Evolutionary conservation across 2,113 vertebrate genomes (phyloP).

Genomic region (Festucalex cinctus): DNA sequence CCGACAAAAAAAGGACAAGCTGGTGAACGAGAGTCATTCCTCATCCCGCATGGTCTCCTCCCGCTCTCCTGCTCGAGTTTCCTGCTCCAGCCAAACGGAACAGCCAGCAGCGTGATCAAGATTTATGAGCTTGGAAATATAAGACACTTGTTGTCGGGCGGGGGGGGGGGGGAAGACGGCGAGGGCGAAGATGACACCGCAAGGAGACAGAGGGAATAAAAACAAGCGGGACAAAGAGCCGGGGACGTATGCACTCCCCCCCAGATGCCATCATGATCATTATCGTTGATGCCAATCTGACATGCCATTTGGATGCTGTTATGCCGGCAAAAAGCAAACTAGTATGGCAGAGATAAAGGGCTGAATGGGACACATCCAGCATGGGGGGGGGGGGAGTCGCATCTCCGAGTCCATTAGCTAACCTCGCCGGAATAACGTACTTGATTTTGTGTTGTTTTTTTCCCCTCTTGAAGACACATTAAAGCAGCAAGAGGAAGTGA

Average conservation of each 20-base stretch:
- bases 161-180: slow-evolving; percentile 17
- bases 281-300: slow-evolving; percentile 25
- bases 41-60: slow-evolving; percentile 51
- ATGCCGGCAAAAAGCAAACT: slow-evolving; percentile 42
- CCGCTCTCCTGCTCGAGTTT: slow-evolving; percentile 53
- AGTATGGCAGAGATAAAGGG: slow-evolving; percentile 19
- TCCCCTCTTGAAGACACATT: too few relatives aligned
- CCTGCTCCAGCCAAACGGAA: slow-evolving; percentile 63
- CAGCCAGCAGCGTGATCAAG: slow-evolving; percentile 69
- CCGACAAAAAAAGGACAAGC: slow-evolving; percentile 38
- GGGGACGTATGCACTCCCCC: slow-evolving; percentile 40
- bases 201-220: slow-evolving; percentile 13
- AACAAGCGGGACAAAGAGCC: slow-evolving; percentile 17
- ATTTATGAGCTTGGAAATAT: slow-evolving; percentile 73
- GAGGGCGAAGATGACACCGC: slow-evolving; percentile 13
- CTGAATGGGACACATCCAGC: not conserved
- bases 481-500: too few relatives aligned
- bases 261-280: slow-evolving; percentile 17
- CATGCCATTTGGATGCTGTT: slow-evolving; percentile 42
- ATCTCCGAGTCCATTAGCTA: not conserved
- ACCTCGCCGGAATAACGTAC: not conserved
- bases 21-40: slow-evolving; percentile 44
- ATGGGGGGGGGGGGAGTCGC: not conserved
- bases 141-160: slow-evolving; percentile 64
- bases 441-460: too few relatives aligned